phyloP scores from a whole-genome alignment of 2,113 vertebrate genomes.

The Sphyrna mokarran region DNA sequence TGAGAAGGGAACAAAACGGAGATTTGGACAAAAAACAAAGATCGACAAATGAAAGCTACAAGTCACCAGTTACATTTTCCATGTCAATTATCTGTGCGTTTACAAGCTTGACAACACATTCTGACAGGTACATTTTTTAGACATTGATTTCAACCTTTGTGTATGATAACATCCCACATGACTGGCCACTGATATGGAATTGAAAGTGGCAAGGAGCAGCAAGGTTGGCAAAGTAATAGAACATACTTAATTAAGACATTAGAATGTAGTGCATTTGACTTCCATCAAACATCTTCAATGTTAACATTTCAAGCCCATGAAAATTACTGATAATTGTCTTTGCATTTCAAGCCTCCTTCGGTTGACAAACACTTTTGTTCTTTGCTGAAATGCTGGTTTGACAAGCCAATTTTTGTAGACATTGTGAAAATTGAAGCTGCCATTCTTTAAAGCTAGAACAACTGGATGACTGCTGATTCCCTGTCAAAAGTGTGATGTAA shows the following conservation, averaged over 20 bases:
- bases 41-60: constrained; percentile 10
- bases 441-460: constrained; percentile 31
- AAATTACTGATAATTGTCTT: constrained; percentile 23
- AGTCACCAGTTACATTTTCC: not conserved
- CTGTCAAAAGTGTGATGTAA: constrained; percentile 18
- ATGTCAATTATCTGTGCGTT: constrained; percentile 10
- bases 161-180: constrained; percentile 2
- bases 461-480: not conserved
- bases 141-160: constrained; percentile 18
- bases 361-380: constrained; percentile 17
- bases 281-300: not conserved
- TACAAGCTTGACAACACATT: not conserved
- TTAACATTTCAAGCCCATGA: not conserved
- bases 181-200: not conserved
- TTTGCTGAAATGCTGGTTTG: constrained; percentile 20
- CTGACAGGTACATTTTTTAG: not conserved
- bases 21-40: not conserved
- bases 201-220: not conserved
- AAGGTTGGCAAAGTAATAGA: not conserved
- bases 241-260: not conserved
- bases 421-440: constrained; percentile 22
- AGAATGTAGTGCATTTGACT: not conserved
- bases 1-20: not conserved
- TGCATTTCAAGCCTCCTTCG: not conserved
- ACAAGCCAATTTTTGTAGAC: constrained; percentile 26